Evolutionary conservation across 2,888 invertebrate species (phyloP).

Genomic region (Pollenia labialis): DNA sequence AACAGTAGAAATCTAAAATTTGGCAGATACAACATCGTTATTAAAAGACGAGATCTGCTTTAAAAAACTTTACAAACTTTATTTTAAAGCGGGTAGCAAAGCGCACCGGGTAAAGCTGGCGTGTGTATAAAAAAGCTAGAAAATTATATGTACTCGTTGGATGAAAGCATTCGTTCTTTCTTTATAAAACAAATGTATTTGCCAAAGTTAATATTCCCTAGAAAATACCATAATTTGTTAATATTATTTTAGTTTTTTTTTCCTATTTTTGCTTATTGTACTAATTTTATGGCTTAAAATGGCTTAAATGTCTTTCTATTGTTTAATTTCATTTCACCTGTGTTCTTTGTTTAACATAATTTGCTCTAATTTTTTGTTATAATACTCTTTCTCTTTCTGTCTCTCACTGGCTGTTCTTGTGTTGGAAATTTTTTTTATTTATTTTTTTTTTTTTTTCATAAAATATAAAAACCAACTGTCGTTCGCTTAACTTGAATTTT

Average conservation of each 20-base stretch:
- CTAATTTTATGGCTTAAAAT: constrained; percentile 20
- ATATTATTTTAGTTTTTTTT: constrained; percentile 36
- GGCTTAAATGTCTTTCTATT: constrained; percentile 42
- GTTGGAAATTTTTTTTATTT: background rate
- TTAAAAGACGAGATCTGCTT: too few species aligned
- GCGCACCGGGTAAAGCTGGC: too few species aligned
- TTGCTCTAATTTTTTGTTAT: constrained; percentile 26
- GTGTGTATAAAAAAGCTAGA: background rate
- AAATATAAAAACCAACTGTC: too few species aligned
- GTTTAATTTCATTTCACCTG: constrained; percentile 66
- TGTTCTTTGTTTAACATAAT: constrained; percentile 58
- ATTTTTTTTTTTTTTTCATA: background rate
- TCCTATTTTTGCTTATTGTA: background rate
- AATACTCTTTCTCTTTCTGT: background rate
- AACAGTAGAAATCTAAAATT: too few species aligned
- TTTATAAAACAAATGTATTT: constrained; percentile 30
- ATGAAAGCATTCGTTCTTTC: background rate
- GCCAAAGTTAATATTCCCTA: constrained; percentile 66
- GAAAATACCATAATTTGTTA: constrained; percentile 69
- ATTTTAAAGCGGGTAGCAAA: too few species aligned
- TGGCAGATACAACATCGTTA: too few species aligned
- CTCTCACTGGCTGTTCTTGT: constrained; percentile 1
- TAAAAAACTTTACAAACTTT: too few species aligned
- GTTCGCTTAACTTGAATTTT: too few species aligned
- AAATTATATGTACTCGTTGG: background rate